Evolutionary conservation across 2,797 vertebrate genomes (phyloP).

Genomic region (Meda fulgida): DNA sequence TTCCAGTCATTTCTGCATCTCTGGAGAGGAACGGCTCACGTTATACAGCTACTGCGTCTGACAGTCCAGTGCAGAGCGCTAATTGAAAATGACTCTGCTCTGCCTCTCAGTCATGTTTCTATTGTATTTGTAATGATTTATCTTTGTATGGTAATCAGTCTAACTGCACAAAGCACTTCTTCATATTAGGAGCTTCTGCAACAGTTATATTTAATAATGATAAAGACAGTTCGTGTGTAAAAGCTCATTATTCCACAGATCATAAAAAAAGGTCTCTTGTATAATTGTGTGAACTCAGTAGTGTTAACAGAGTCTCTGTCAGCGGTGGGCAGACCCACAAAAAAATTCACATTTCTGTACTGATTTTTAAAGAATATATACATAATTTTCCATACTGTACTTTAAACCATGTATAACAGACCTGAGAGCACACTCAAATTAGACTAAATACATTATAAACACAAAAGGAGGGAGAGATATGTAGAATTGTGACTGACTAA

Average conservation of each 20-base stretch:
- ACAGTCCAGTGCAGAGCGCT: neutral
- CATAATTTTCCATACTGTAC: neutral
- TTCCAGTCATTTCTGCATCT: neutral
- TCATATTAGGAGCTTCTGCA: slow-evolving; percentile 13
- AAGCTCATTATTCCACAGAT: slow-evolving; percentile 5
- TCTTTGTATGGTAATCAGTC: slow-evolving; percentile 29
- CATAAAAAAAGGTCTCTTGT: neutral
- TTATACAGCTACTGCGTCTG: neutral
- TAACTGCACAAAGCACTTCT: neutral
- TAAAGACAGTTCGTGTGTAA: slow-evolving; percentile 19
- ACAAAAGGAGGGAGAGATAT: neutral
- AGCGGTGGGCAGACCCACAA: neutral
- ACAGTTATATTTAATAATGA: slow-evolving; percentile 19
- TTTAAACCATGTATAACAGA: neutral
- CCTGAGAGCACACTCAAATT: neutral
- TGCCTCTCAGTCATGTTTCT: neutral
- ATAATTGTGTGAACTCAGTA: neutral
- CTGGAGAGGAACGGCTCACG: neutral
- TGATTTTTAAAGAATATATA: neutral
- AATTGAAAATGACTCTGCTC: slow-evolving; percentile 11
- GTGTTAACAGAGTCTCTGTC: neutral
- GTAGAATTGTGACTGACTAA: neutral
- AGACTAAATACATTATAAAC: neutral
- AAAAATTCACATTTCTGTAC: neutral
- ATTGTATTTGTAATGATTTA: slow-evolving; percentile 28